Evolutionary conservation across 1,140 invertebrate species (phyloP).

Genomic region (Schlechtendalia chinensis): DNA sequence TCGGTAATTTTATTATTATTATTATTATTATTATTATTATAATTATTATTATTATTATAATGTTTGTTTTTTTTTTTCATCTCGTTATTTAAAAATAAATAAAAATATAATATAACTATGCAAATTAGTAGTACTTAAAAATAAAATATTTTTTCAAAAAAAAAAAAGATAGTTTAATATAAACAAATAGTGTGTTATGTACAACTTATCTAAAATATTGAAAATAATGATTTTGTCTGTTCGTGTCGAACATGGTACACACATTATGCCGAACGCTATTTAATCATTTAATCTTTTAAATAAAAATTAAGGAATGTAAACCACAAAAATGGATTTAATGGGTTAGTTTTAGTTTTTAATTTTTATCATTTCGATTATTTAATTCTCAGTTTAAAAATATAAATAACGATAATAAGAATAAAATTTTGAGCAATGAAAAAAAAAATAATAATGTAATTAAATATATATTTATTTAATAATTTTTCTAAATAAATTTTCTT

Average conservation of each 20-base stretch:
- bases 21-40: neutral
- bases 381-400: conserved; percentile 27
- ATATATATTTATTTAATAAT: neutral
- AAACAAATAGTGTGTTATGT: conserved; percentile 40
- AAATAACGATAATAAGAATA: conserved; percentile 30
- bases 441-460: conserved; percentile 25
- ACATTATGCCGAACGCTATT: conserved; percentile 20
- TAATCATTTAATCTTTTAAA: conserved; percentile 31
- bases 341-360: neutral
- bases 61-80: neutral
- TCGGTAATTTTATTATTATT: no score
- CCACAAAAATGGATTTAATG: conserved; percentile 37
- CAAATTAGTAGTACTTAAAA: conserved; percentile 46
- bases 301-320: conserved; percentile 49
- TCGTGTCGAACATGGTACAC: neutral
- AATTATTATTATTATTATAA: no score
- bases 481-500: conserved; percentile 36
- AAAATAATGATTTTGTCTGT: conserved; percentile 29
- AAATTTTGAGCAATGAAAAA: conserved; percentile 43
- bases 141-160: neutral
- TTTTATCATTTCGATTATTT: conserved; percentile 1
- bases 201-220: conserved; percentile 11
- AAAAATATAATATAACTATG: conserved; percentile 48
- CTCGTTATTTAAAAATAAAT: conserved; percentile 37
- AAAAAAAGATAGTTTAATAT: conserved; percentile 46